Evolutionary conservation across 2,797 vertebrate species (phyloP).

Genomic region (Remorina albescens): DNA sequence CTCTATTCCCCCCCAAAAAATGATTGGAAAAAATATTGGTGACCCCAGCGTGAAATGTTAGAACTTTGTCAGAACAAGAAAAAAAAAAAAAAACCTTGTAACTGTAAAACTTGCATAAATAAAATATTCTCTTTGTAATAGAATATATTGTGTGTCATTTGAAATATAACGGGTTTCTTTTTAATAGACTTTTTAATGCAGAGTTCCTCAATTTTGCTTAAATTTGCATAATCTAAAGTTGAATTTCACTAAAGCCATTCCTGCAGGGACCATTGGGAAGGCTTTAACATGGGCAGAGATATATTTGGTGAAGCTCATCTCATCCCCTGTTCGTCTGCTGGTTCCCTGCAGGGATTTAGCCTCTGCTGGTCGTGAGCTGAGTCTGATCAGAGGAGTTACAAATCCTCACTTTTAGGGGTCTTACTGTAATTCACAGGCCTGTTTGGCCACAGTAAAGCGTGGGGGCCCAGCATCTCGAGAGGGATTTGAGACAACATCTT

Average conservation of each 20-base stretch:
- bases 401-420: constrained; percentile 79
- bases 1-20: constrained; percentile 62
- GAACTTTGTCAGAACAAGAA: constrained; percentile 45
- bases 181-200: not conserved
- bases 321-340: constrained; percentile 49
- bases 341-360: constrained; percentile 71
- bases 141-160: constrained; percentile 49
- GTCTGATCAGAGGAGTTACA: constrained; percentile 82
- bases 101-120: constrained; percentile 56
- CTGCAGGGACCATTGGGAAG: constrained; percentile 22
- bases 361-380: constrained; percentile 72
- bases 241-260: constrained; percentile 25
- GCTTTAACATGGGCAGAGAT: constrained; percentile 53
- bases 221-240: constrained; percentile 36
- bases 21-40: constrained; percentile 73
- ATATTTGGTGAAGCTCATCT: constrained; percentile 54
- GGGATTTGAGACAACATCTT: constrained; percentile 86
- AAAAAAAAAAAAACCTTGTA: constrained; percentile 11
- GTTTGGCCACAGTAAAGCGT: constrained; percentile 55
- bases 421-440: constrained; percentile 82
- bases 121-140: constrained; percentile 45
- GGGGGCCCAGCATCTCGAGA: constrained; percentile 78
- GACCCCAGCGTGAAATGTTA: constrained; percentile 54
- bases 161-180: constrained; percentile 3
- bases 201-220: not conserved